Conservation (phyloP, 1,140 invertebrate species). For the Heliconius himera region DNA sequence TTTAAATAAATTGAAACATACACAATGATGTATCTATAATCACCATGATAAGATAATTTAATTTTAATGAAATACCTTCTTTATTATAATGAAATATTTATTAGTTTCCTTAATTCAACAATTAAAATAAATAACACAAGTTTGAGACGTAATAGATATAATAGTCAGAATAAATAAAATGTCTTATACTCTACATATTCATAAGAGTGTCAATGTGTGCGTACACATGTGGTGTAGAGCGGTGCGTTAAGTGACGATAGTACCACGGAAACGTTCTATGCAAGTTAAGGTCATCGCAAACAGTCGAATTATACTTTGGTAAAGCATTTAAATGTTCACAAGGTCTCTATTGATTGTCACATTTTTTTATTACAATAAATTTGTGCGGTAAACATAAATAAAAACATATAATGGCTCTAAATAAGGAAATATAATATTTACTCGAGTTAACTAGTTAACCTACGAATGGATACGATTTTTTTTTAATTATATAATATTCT, state of each 20-base stretch:
- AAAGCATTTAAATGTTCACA: conserved; percentile 12
- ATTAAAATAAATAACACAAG: conserved; percentile 2
- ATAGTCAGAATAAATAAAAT: not conserved
- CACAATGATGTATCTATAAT: not conserved
- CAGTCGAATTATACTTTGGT: conserved; percentile 25
- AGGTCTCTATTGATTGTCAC: conserved; percentile 12
- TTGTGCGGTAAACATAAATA: not conserved
- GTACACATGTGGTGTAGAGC: not conserved
- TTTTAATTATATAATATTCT: no score
- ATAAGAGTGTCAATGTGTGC: not conserved
- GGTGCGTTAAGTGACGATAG: conserved; percentile 56
- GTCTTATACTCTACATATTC: not conserved
- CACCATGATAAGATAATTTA: not conserved
- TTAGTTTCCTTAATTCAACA: conserved; percentile 11
- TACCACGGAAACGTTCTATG: conserved; percentile 64
- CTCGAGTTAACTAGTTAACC: not conserved
- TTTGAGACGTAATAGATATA: not conserved
- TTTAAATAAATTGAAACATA: conserved; percentile 2
- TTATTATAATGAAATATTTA: not conserved
- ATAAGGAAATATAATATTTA: not conserved
- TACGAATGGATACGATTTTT: no score
- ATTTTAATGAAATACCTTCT: not conserved
- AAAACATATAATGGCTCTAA: conserved; percentile 1
- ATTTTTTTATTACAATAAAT: conserved; percentile 5
- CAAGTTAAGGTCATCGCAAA: conserved; percentile 63